A percentile compares a stretch with the other conserved stretches of the same genome.
Evolutionary conservation across 2,888 invertebrate genomes (phyloP).

Genomic region (Mantis religiosa): DNA sequence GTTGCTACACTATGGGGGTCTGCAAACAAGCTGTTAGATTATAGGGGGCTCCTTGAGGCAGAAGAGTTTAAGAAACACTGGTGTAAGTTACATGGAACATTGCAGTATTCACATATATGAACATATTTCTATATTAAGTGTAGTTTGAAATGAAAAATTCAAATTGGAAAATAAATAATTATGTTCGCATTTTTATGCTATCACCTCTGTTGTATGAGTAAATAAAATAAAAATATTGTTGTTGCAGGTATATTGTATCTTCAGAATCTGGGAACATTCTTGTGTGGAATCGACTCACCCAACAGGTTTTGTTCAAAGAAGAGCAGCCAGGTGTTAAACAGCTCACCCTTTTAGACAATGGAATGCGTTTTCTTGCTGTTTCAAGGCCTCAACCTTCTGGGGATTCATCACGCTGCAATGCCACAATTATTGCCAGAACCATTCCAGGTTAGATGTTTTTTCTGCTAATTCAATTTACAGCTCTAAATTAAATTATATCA

Average conservation of each 20-base stretch:
- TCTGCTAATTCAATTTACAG: background rate
- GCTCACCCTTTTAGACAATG: conserved; percentile 68
- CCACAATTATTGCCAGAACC: conserved; percentile 63
- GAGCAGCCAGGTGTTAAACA: conserved; percentile 78
- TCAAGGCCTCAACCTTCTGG: conserved; percentile 62
- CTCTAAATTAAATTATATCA: too few species aligned
- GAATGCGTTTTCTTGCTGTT: conserved; percentile 68
- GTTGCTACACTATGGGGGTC: too few species aligned
- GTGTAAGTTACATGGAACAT: too few species aligned
- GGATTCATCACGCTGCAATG: conserved; percentile 62
- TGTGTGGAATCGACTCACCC: conserved; percentile 77
- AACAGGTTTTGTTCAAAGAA: conserved; percentile 70
- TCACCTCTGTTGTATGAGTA: too few species aligned
- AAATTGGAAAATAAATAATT: too few species aligned
- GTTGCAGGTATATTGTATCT: conserved; percentile 67
- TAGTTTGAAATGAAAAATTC: too few species aligned
- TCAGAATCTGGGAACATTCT: conserved; percentile 89
- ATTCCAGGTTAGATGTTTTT: conserved; percentile 59
- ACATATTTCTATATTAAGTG: too few species aligned
- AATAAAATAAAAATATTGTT: background rate
- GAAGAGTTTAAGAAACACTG: too few species aligned
- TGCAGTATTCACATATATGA: too few species aligned
- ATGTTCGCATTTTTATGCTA: too few species aligned
- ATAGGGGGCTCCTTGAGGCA: too few species aligned
- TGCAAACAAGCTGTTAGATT: too few species aligned